Base-by-base conservation (phyloP, 2,797 vertebrate genomes). In the Notamacropus eugenii region DNA sequence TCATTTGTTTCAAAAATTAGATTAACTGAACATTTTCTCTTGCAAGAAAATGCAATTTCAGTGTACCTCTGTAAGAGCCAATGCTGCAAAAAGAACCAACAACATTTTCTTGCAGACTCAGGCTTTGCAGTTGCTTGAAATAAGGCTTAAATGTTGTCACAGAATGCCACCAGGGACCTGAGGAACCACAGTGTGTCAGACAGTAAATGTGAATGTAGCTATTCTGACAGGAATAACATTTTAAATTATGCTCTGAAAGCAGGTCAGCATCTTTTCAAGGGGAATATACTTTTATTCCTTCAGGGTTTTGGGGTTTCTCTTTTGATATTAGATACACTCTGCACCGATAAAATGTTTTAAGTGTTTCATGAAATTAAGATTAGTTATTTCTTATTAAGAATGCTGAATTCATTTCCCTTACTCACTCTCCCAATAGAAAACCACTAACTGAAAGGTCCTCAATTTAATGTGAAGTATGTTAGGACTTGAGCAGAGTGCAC, bases 111-210 rank as follows among this genome's bases (percentile, higher is more conserved):
- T 90, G 31, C 27, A 94, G 59, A 94, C 67, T 4, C 87, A 91
- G 14, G 96, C 10, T 22, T 96, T 31, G 95, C 24, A 56, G 28
- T 95, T 95, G 90, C 0, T 24, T 91, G 54, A 95, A 96, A 13
- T 55, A 54, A 91, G 0, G 19, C 93, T 40, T 91, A 92, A 93
- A 93, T 24, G 16, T 52, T n/a, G 90, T 16, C 2, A 40, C 0
- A 92, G 0, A 0, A 0, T 91, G 94, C 97, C 74, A 46, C 54
- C 94, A 96, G 67, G 54, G 92, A 58, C 54, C 46, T 91, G 90
- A 95, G 92, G 95, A 95, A 91, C 34, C n/a, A 9, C 50, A 90
- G 90, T 1, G 1, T 59, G 50, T 34, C 0, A 4, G 1, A 24
- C 34, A 2, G 12, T 95, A 13, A 93, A 94, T 28, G 11, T 59